Base-by-base conservation (phyloP, 35 echinoderm and acorn worm species). In the Hemicentrotus pulcherrimus region DNA sequence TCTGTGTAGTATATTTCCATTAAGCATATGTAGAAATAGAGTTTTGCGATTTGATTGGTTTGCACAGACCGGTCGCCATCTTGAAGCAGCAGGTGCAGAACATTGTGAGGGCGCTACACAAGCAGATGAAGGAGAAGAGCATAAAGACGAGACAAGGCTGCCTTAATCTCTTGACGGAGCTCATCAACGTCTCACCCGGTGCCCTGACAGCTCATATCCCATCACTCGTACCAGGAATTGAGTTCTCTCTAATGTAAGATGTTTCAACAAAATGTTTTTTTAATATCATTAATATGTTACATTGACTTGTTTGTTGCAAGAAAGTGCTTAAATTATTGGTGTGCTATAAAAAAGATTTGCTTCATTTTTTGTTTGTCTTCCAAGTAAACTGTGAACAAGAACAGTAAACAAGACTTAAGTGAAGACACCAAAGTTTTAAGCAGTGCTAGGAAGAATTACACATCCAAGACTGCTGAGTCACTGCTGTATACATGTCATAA, bases 121-220 rank as follows among this genome's bases (percentile, higher is more conserved):
- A 97, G 88, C 98, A 99, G 95, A 97, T 97, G 97, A 99, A 97
- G 50, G 97, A 99, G 94, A 99, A 99, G 95, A 97, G 98, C 52
- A 97, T 97, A 50, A 99, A 99, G 97, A 99, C 97, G 19, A 88
- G 98, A 91, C 98, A 98, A 94, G 98, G 98, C 18, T 99, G 98
- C 78, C 96, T 99, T 78, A 95, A 88, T 32, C 94, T 99, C 9
- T 96, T 99, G 46, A 99, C 98, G 19, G 98, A 99, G 85, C 94
- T 99, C 31, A 97, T 99, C 95, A 95, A 94, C 87, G 98, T 99
- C 30, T 95, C 96, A 8, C 98, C 98, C 13, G 98, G 98, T 12
- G 97, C 97, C 50, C 93, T 99, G 46, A 94, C 96, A 41, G 95
- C 97, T 86, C 98, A 99, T 94, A 99, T 99, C 94, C 97, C 97